Evolutionary conservation across 2,888 invertebrate species (phyloP).

Genomic region (Protodeltote pygarga): DNA sequence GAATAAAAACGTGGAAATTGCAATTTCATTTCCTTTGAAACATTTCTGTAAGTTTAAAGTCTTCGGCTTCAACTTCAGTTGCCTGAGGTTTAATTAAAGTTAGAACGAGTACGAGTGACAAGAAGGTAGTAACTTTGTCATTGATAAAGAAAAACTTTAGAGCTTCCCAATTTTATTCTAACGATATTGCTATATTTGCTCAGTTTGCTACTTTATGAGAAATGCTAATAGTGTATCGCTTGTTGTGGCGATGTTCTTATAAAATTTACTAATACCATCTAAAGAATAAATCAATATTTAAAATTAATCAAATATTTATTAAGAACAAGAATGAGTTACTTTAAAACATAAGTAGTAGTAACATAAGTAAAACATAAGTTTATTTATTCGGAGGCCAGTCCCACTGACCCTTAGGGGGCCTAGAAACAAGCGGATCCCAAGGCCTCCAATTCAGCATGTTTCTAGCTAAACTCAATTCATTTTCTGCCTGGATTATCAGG

Average conservation of each 20-base stretch:
- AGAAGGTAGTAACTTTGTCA: slow-evolving; percentile 22
- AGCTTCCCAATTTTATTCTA: slow-evolving; percentile 16
- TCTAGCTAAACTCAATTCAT: slow-evolving; percentile 94
- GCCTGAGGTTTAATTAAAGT: slow-evolving; percentile 54
- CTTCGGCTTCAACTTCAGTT: slow-evolving; percentile 28
- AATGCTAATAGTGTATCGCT: too few relatives aligned
- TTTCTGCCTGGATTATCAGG: slow-evolving; percentile 97
- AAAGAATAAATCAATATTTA: too few relatives aligned
- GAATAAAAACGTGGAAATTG: slow-evolving; percentile 40
- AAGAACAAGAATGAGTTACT: not conserved
- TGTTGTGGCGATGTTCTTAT: too few relatives aligned
- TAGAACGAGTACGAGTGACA: slow-evolving; percentile 40
- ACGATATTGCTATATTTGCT: slow-evolving; percentile 16
- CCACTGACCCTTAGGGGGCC: slow-evolving; percentile 96
- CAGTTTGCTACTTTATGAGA: slow-evolving; percentile 10
- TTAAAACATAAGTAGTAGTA: not conserved
- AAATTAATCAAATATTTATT: slow-evolving; percentile 25
- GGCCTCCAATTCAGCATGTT: slow-evolving; percentile 97
- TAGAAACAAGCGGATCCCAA: slow-evolving; percentile 95
- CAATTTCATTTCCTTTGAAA: slow-evolving; percentile 51
- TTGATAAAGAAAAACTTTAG: slow-evolving; percentile 27
- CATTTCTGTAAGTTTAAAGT: slow-evolving; percentile 42
- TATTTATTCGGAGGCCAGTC: slow-evolving; percentile 93
- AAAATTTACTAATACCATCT: too few relatives aligned
- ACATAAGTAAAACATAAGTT: slow-evolving; percentile 28